Base-by-base conservation (phyloP, 2,888 invertebrate genomes). In the Andrena flavipes region DNA sequence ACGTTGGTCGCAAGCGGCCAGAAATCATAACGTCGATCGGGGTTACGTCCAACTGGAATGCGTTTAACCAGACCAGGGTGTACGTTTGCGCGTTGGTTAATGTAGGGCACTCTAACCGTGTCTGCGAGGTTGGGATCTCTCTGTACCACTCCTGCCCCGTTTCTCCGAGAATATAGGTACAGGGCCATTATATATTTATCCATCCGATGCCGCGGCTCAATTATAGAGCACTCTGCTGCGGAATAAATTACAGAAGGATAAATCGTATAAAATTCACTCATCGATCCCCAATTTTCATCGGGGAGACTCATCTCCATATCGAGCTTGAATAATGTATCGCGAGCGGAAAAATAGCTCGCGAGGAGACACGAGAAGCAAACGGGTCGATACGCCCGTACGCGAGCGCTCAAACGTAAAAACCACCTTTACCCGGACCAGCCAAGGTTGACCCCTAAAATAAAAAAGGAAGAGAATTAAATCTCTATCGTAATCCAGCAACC, bases 151-250 rank as follows among this genome's bases (percentile, higher is more conserved):
- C 64, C 26, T 35, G 62, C 29, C 10, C 56, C 20, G 8, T 35
- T 56, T 69, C 42, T 48, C n/a, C 56, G 13, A 16, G 60, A 64
- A 76, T 76, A 48, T 77, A 77, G 81, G 65, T 63, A 20, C 51
- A 16, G 56, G 56, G 23, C 68, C 67, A 71, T 84, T 81, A 68
- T 74, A 81, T 84, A 84, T 84, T 84, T 82, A 81, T 77, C 51
- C 74, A 67, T 67, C 65, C 77, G 68, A 75, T 77, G 64, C 49
- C 74, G 10, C 23, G 42, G 60, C 59, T 68, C 82, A 82, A 84
- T 84, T 84, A 84, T 74, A 64, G 68, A 68, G 62, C 73, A 84
- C 82, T 77, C 74, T 35, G 71, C 82, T 20, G 33, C 6, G 49
- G 71, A 82, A 84, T 81, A 81, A 74, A 82, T 84, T 74, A 75